Conservation (phyloP, 2,113 vertebrate species). For the Meleagris gallopavo region DNA sequence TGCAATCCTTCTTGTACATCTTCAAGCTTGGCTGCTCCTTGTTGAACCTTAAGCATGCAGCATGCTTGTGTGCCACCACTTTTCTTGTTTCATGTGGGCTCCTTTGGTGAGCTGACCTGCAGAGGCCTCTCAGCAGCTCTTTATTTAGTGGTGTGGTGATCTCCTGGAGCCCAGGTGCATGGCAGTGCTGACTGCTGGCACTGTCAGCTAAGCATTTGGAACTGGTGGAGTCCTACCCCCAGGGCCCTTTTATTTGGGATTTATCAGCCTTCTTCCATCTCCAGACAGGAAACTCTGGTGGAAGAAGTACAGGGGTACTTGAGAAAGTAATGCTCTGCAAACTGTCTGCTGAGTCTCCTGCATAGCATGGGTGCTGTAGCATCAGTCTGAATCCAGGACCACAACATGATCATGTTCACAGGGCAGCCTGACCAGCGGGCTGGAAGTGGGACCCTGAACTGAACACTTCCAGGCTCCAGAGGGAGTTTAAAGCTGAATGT, state of each 20-base stretch:
- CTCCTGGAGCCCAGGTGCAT: background rate
- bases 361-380: background rate
- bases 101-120: background rate
- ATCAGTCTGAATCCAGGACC: background rate
- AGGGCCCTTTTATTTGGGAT: background rate
- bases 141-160: too few species aligned
- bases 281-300: background rate
- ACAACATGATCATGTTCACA: accelerated
- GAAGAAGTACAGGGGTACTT: background rate
- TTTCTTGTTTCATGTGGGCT: background rate
- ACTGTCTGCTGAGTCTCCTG: background rate
- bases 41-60: background rate
- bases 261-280: background rate
- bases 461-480: background rate
- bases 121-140: background rate
- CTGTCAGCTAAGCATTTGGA: background rate
- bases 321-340: too few species aligned
- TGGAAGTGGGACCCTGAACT: background rate
- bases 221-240: background rate
- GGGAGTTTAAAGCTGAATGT: background rate
- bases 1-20: accelerated
- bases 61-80: background rate
- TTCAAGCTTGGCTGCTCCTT: background rate
- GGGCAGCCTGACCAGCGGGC: background rate
- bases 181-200: background rate